Base-by-base conservation (phyloP, 2,113 vertebrate genomes). In the Tupaia tana region DNA sequence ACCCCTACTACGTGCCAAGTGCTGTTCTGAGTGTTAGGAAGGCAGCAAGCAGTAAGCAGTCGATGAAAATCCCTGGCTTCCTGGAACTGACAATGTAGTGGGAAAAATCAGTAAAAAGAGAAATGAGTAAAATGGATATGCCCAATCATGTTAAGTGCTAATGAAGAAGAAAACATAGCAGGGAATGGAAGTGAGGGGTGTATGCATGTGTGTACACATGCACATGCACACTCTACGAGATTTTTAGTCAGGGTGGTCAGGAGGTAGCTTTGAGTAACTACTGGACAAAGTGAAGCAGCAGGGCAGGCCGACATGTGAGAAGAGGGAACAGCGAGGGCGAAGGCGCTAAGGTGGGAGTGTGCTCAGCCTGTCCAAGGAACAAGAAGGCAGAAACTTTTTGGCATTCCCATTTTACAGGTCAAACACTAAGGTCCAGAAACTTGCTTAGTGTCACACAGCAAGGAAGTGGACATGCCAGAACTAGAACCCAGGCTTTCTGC, bases 81-180 rank as follows among this genome's bases (percentile, higher is more conserved):
- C 31, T 9, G 4, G 20, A 83, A 43, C 74, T 80, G 58, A 78
- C 59, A 81, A 77, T 93, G 93, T 34, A 83, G 84, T 20, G 27
- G 54, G 15, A 83, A 20, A 29, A 95, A 90, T 71, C 14, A 14
- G 34, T 84, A 43, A 93, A 43, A 90, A 89, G 82, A 90, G 31
- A 73, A 79, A 83, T 66, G 29, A 77, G 66, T 75, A 75, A 91
- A 84, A 70, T 59, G 34, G 18, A 29, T 5, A 82, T 22, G 6
- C 64, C 80, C 20, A 74, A 31, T 69, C 79, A 25, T 1, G 9
- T 24, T 86, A 79, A 27, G 14, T 67, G 81, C 61, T 79, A 71
- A 86, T 31, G 78, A 86, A 88, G 66, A 34, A 86, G 74, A 75
- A 84, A n/a, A 89, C 7, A 59, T 0, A 27, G 22, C 52, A 27